Evolutionary conservation across 2,888 invertebrate genomes (phyloP), one percentile per base, ranked within the genome.

Genomic region (Clunio marinus): DNA sequence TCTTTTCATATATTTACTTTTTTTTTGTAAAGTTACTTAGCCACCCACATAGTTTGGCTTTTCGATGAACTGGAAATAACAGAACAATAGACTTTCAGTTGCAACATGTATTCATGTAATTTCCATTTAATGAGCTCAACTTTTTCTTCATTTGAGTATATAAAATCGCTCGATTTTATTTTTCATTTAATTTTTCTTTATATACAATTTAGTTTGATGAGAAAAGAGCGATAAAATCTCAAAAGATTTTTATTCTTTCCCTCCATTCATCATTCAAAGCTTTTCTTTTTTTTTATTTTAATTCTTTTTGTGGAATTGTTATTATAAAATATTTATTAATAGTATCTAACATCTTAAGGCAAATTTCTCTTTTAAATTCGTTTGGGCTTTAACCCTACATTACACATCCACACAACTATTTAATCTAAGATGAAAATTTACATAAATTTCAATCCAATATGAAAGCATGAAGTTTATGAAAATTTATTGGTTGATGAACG

Each of bases 31-130:
- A n/a, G n/a, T n/a, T n/a, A n/a, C n/a, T 27, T 58, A n/a, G 35
- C 60, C 60, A 60, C 60, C 60, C 60, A 60, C 60, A 60, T 35
- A 20, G 60, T 1, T 45, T 13, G 20, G 35, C 3, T n/a, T 51
- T 22, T 51, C 51, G 51, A 51, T 51, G 22, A 35, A 35, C 10
- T 20, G 32, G 37, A 32, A 20, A 15, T 20, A 60, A 60, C 20
- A 37, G 32, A 60, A 60, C 35, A 60, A 60, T 60, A 35, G 35
- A 37, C 60, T 27, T 60, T 60, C 60, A 37, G 60, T 60, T 60
- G 60, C 60, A 60, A 60, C 60, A 60, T 57, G 57, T 27, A 57
- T 60, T 22, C 20, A 60, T 60, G 58, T 58, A 58, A 58, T 58
- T 58, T 58, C 15, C 17, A 60, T 35, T 60, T 60, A 32, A 60